Base-by-base conservation (phyloP, 2,797 vertebrate species). In the Micropoecilia bifurca region DNA sequence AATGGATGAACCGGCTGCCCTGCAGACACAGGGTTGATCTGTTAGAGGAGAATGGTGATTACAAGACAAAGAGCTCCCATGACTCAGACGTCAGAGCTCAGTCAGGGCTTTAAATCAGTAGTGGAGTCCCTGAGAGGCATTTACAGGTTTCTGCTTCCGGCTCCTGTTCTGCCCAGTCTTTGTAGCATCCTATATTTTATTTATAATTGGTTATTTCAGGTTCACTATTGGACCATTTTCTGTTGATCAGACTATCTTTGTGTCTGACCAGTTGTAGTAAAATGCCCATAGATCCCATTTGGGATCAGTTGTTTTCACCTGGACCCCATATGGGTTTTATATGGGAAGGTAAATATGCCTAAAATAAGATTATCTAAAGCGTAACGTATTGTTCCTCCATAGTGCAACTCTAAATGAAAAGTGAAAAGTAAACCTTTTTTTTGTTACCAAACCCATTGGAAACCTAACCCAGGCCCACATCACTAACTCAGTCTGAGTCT, bases 21-120 rank as follows among this genome's bases (percentile, higher is more conserved):
- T 30, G n/a, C 80, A 80, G 83, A 76, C 73, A 83, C 72, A 13
- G 80, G 72, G 77, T 68, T 89, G 87, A 91, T 85, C 84, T 79
- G 76, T 83, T 91, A 80, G 74, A 86, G 80, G 74, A 86, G 80
- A 86, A 75, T 30, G 61, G 79, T 46, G 92, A 91, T 94, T 93
- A 94, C 25, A 84, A 74, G 73, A 77, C 76, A 47, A 82, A 75
- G 77, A 74, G 73, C 48, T 41, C 48, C 7, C 74, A 53, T 83
- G 85, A 88, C 78, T 83, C 81, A 72, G 77, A 41, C 80, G 78
- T 71, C 46, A 28, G 55, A 39, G 25, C 25, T 48, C 18, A 7
- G 0, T 12, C 22, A 33, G 46, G 73, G 3, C 46, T 73, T 75
- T 28, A 4, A 43, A 28, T 30, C 53, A 45, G 39, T 25, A 7